A percentile compares a stretch with the other conserved stretches of the same genome.
phyloP scores from a whole-genome alignment of 2,888 invertebrate species.

The Drosophila maculinotata region DNA sequence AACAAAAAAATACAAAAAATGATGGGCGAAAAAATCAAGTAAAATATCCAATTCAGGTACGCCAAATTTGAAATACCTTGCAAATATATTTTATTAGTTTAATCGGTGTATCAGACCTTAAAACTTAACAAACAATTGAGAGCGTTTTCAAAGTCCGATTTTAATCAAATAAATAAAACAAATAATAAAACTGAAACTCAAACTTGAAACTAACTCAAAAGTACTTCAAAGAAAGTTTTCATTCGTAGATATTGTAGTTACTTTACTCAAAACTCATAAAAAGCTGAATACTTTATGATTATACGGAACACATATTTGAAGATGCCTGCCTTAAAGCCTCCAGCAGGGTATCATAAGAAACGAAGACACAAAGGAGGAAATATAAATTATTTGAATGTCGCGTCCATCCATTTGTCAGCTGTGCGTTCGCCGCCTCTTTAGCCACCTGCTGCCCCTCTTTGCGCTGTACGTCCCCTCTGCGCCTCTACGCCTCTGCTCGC shows the following conservation, averaged over 20 bases:
- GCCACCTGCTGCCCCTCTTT: not conserved
- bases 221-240: too few relatives aligned
- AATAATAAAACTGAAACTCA: not conserved
- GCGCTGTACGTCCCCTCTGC: not conserved
- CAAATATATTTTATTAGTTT: too few relatives aligned
- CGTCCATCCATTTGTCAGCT: conserved; percentile 52
- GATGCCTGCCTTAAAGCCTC: too few relatives aligned
- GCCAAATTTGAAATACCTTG: not conserved
- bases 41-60: not conserved
- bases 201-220: too few relatives aligned
- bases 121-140: too few relatives aligned
- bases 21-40: conserved; percentile 2
- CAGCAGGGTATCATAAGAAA: too few relatives aligned
- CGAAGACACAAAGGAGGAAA: conserved; percentile 25
- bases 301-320: too few relatives aligned
- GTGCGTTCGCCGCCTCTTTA: conserved; percentile 9
- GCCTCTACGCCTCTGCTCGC: not conserved
- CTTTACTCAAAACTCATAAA: too few relatives aligned
- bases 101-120: too few relatives aligned
- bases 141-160: too few relatives aligned
- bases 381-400: conserved; percentile 47
- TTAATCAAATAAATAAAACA: not conserved
- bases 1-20: not conserved
- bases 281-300: too few relatives aligned
- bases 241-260: too few relatives aligned